Evolutionary conservation across 1,140 invertebrate genomes (phyloP).

Genomic region (Metopolophium dirhodum): DNA sequence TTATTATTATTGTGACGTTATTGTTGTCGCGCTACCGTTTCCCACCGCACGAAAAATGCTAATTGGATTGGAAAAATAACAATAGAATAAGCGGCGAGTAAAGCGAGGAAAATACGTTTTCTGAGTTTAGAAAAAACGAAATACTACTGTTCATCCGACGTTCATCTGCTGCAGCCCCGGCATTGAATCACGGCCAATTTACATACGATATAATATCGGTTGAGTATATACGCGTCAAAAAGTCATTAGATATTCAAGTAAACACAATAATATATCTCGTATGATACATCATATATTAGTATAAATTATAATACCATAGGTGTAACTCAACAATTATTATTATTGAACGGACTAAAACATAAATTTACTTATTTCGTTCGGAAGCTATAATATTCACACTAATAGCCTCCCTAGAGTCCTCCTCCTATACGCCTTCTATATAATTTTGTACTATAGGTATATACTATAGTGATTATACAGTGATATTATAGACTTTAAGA

Average conservation of each 20-base stretch:
- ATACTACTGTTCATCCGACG: background rate
- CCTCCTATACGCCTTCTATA: background rate
- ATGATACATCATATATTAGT: background rate
- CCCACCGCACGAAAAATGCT: background rate
- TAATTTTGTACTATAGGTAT: background rate
- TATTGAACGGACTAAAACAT: too few species aligned
- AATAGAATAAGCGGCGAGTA: background rate
- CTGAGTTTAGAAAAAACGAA: background rate
- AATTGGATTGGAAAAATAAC: slow-evolving; percentile 21
- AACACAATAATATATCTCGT: background rate
- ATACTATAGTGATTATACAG: too few species aligned
- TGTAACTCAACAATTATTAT: background rate
- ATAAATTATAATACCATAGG: background rate
- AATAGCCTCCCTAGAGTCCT: background rate
- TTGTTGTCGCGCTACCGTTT: background rate
- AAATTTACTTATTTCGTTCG: too few species aligned
- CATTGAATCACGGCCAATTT: background rate
- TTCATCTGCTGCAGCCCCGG: background rate
- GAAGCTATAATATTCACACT: background rate
- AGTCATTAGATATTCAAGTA: background rate
- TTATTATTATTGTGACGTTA: background rate
- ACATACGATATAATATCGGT: background rate
- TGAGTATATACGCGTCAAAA: background rate
- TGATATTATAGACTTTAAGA: background rate
- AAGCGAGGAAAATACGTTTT: background rate